Evolutionary conservation across 2,113 vertebrate species (phyloP).

Genomic region (Labrus mixtus): DNA sequence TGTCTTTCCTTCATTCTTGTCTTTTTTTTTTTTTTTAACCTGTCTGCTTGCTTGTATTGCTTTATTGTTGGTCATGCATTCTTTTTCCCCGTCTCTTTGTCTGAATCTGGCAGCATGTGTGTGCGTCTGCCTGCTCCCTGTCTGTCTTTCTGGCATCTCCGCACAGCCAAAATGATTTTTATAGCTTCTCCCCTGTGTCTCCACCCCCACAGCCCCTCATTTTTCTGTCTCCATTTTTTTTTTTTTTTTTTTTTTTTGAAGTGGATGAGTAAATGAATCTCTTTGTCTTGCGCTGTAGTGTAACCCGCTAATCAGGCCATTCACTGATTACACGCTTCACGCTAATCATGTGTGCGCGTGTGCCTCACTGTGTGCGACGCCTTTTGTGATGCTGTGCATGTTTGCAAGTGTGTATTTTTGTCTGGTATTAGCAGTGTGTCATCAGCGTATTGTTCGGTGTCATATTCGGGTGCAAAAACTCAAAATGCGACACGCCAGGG

Average conservation of each 20-base stretch:
- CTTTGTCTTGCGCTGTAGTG: slow-evolving; percentile 68
- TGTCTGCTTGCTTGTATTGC: slow-evolving; percentile 25
- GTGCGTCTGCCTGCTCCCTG: slow-evolving; percentile 42
- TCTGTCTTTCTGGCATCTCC: slow-evolving; percentile 62
- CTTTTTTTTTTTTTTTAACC: not conserved
- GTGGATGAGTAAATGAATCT: slow-evolving; percentile 69
- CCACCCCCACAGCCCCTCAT: slow-evolving; percentile 38
- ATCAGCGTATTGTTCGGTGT: slow-evolving; percentile 35
- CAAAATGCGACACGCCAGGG: slow-evolving; percentile 15
- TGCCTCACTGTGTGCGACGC: slow-evolving; percentile 28
- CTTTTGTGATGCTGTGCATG: slow-evolving; percentile 31
- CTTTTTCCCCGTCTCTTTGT: slow-evolving; percentile 54
- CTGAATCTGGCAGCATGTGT: slow-evolving; percentile 47
- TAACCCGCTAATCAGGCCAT: slow-evolving; percentile 75
- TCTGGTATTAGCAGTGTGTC: slow-evolving; percentile 25
- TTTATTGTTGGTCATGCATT: slow-evolving; percentile 35
- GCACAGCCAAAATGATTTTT: slow-evolving; percentile 56
- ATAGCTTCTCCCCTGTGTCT: slow-evolving; percentile 61
- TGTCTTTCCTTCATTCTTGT: slow-evolving; percentile 28
- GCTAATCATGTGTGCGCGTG: slow-evolving; percentile 57
- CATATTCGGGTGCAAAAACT: slow-evolving; percentile 38
- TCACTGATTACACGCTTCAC: slow-evolving; percentile 73
- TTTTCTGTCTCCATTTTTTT: slow-evolving; percentile 35
- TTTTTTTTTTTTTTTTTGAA: slow-evolving; percentile 52
- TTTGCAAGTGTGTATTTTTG: slow-evolving; percentile 5